Percentiles rank a stretch among this genome's conserved stretches.
These are phyloP conservation scores for Phalera bucephala DNA, from an alignment of 2,888 invertebrate genomes.

Conservation along the genomic window DNA sequence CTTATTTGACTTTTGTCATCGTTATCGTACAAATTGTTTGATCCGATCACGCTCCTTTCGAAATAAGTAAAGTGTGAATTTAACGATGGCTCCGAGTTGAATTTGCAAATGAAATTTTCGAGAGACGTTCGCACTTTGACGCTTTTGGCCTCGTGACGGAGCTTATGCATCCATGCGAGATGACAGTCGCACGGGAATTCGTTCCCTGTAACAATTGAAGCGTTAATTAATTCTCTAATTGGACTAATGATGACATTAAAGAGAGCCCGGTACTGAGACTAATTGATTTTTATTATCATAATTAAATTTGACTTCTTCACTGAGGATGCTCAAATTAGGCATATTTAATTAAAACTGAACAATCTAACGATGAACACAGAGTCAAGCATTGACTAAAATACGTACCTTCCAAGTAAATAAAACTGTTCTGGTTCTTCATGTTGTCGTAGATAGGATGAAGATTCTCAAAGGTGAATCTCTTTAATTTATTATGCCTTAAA, in stretches of 20 bases:
- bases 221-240: slow-evolving; percentile 51
- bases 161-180: slow-evolving; percentile 90
- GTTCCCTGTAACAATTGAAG: slow-evolving; percentile 87
- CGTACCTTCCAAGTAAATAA: slow-evolving; percentile 90
- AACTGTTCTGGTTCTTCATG: slow-evolving; percentile 88
- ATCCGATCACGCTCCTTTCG: slow-evolving; percentile 62
- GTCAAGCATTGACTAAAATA: slow-evolving; percentile 21
- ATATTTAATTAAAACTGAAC: too few relatives aligned
- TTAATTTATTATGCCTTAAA: slow-evolving; percentile 89
- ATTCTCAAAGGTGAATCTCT: slow-evolving; percentile 89
- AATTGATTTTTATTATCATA: slow-evolving; percentile 44
- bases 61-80: slow-evolving; percentile 71
- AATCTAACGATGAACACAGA: too few relatives aligned
- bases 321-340: too few relatives aligned
- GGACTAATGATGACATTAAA: slow-evolving; percentile 38
- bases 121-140: slow-evolving; percentile 86
- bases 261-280: slow-evolving; percentile 25
- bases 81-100: slow-evolving; percentile 72
- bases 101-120: slow-evolving; percentile 88
- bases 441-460: slow-evolving; percentile 89
- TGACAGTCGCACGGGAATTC: slow-evolving; percentile 93
- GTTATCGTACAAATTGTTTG: slow-evolving; percentile 61
- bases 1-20: slow-evolving; percentile 63
- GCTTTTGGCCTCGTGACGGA: slow-evolving; percentile 90
- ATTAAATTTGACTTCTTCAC: slow-evolving; percentile 26